Percentiles rank a stretch among this genome's conserved stretches.
phyloP scores from a whole-genome alignment of 1,140 invertebrate genomes.

The Platyscapa corneri region DNA sequence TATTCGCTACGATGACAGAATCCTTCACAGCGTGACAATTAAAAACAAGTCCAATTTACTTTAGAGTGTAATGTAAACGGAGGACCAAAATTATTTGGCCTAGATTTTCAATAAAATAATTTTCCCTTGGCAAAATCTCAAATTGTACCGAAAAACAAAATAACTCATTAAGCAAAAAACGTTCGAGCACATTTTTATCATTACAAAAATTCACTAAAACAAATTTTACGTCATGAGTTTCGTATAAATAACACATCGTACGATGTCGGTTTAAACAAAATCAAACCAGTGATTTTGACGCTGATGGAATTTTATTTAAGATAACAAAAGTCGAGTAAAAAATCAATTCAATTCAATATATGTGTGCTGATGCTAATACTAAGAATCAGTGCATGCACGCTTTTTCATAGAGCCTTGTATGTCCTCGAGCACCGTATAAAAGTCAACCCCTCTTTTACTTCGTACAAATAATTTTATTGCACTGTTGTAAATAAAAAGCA shows the following conservation, averaged over 20 bases:
- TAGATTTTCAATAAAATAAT: conserved; percentile 20
- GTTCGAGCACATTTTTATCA: not conserved
- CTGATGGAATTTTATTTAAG: no score
- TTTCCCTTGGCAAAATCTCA: not conserved
- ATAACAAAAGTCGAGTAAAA: no score
- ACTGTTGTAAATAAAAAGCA: not conserved
- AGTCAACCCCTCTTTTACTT: not conserved
- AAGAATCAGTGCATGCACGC: no score
- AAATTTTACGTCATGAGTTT: not conserved
- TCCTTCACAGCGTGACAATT: not conserved
- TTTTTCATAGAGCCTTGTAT: no score
- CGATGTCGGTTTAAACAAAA: not conserved
- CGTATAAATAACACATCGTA: not conserved
- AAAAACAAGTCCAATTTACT: conserved; percentile 16
- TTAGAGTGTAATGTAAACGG: not conserved
- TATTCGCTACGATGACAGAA: not conserved
- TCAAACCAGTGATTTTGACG: no score
- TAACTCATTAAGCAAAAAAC: not conserved
- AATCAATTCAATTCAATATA: no score
- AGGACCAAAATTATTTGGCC: not conserved
- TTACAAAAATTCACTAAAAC: not conserved
- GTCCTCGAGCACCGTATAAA: no score
- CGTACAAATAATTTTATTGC: not conserved
- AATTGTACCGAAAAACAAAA: not conserved
- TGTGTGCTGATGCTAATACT: no score